Evolutionary conservation across 2,797 vertebrate genomes (phyloP).

Genomic region (Prionace glauca): DNA sequence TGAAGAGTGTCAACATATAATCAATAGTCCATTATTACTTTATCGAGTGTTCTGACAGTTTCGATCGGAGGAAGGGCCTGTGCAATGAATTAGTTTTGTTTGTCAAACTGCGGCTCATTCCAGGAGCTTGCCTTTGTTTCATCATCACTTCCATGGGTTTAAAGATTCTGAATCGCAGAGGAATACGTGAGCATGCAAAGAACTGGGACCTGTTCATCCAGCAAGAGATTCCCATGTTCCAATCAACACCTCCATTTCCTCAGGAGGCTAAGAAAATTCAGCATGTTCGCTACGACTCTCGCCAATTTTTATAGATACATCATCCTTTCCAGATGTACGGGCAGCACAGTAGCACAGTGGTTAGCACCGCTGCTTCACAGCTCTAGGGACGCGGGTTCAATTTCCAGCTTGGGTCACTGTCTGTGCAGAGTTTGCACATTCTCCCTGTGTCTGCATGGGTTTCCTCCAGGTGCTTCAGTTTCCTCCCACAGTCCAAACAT

Average conservation of each 20-base stretch:
- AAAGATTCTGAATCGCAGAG: not conserved
- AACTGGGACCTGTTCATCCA: not conserved
- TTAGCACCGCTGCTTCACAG: no score
- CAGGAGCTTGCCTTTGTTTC: not conserved
- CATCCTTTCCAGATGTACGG: no score
- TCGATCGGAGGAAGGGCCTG: not conserved
- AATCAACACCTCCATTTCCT: not conserved
- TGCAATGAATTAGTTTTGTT: not conserved
- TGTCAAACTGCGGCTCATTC: not conserved
- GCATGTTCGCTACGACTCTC: no score
- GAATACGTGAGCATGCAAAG: not conserved
- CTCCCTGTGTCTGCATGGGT: no score
- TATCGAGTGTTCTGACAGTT: not conserved
- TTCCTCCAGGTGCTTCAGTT: no score
- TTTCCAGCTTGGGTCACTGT: no score
- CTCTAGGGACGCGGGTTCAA: no score
- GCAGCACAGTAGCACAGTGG: no score
- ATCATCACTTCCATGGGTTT: not conserved
- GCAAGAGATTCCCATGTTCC: not conserved
- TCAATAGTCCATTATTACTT: slow-evolving; percentile 27
- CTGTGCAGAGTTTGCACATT: no score
- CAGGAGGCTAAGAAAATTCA: no score
- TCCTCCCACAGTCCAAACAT: no score
- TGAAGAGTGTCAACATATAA: not conserved
- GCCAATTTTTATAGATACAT: no score